Evolutionary conservation across 2,888 invertebrate species (phyloP), one percentile per base, ranked within the genome.

Genomic region (Cinara cedri): DNA sequence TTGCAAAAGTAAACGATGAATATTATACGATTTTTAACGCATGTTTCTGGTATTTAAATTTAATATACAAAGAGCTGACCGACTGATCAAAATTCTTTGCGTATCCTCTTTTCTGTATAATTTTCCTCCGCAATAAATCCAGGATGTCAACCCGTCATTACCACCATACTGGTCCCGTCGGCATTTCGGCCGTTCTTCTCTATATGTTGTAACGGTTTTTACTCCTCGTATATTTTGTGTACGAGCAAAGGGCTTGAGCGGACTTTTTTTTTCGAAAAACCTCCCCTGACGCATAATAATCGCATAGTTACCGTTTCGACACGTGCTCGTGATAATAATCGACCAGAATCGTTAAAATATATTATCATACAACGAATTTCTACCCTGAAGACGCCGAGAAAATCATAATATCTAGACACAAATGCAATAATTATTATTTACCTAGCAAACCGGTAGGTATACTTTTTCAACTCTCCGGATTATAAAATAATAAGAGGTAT

Each of bases 71-170:
- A 55, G 55, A 46, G 66, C 54, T 76, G 55, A 57, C 66, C 55
- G 55, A 49, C 57, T 16, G 66, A 66, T 66, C 76, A 26, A 57
- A 76, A 57, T 76, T 76, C 76, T 76, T 66, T 16, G 26, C 55
- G 46, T 55, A 65, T 55, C 24, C 65, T 60, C 57, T 72, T 46
- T 60, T 34, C 26, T 24, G 55, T 57, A 55, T n/a, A n/a, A n/a
- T 11, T 55, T 19, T 21, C 8, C 24, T 3, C n/a, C 46, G 46
- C 55, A 46, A 76, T 76, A 76, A 76, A 76, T 76, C 76, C 57
- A 26, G n/a, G 26, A 66, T 66, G 66, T 66, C 66, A 66, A 68
- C 66, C 76, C 55, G 55, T 72, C 46, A 26, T 44, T 65, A 6
- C 55, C 44, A 24, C 14, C 0, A 10, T 16, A 16, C 49, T 3